A percentile compares a stretch with the other conserved stretches of the same genome.
phyloP scores from a whole-genome alignment of 2,797 vertebrate species.

The Heliangelus exortis region DNA sequence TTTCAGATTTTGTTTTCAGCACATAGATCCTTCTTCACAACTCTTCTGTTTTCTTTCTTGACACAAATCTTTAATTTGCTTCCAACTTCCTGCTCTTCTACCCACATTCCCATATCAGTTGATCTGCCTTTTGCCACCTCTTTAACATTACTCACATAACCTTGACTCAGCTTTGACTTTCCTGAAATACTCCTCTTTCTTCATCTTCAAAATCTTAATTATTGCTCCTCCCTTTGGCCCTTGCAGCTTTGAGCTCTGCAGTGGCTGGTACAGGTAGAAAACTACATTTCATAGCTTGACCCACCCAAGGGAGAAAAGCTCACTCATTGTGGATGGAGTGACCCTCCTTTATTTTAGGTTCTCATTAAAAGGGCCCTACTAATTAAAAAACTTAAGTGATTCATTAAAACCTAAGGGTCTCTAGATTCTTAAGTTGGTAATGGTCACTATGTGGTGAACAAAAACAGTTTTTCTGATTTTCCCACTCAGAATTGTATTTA shows the following conservation, averaged over 20 bases:
- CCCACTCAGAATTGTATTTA: not conserved
- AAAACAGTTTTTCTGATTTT: not conserved
- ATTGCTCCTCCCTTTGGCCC: constrained; percentile 3
- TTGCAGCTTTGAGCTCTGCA: not conserved
- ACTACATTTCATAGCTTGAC: not conserved
- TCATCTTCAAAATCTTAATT: constrained; percentile 14
- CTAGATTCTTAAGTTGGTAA: not conserved
- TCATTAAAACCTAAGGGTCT: not conserved
- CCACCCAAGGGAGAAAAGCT: not conserved
- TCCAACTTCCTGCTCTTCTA: constrained; percentile 57
- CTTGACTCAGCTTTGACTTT: constrained; percentile 66
- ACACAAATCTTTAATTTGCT: constrained; percentile 53
- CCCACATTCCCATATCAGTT: constrained; percentile 18
- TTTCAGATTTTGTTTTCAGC: constrained; percentile 39
- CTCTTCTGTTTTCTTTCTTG: constrained; percentile 19
- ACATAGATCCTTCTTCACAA: not conserved
- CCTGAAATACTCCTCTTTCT: constrained; percentile 24
- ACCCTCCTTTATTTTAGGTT: not conserved
- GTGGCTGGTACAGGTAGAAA: not conserved
- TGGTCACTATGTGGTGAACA: not conserved
- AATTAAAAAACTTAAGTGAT: not conserved
- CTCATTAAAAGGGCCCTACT: not conserved
- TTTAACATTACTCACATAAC: constrained; percentile 55
- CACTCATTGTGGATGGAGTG: not conserved
- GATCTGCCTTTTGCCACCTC: constrained; percentile 55